These are phyloP conservation scores for Venusia cambrica DNA, from an alignment of 2,888 invertebrate species.

Conservation along the genomic window DNA sequence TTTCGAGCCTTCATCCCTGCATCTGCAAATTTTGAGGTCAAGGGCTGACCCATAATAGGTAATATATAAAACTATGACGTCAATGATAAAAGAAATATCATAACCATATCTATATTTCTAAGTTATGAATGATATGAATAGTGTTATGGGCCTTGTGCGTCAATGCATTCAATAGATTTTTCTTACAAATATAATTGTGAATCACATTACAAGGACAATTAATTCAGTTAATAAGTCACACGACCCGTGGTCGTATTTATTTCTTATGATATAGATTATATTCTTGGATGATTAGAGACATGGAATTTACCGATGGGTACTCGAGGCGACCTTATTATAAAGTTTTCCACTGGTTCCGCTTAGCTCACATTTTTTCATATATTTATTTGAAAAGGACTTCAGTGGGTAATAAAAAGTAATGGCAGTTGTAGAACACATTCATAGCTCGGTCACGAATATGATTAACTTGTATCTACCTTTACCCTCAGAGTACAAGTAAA, in stretches of 20 bases:
- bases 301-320: slow-evolving; percentile 9
- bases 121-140: slow-evolving; percentile 3
- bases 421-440: no score
- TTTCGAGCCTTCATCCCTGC: no score
- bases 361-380: not conserved
- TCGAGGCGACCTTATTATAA: slow-evolving; percentile 8
- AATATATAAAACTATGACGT: no score
- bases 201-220: slow-evolving; percentile 13
- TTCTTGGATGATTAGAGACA: slow-evolving; percentile 10
- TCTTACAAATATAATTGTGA: slow-evolving; percentile 6
- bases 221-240: slow-evolving; percentile 9
- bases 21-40: no score
- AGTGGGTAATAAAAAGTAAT: no score
- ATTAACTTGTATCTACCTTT: no score
- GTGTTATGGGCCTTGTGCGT: slow-evolving; percentile 10
- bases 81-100: slow-evolving; percentile 4
- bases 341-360: slow-evolving; percentile 5
- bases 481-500: no score
- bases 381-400: no score
- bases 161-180: slow-evolving; percentile 10
- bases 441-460: no score
- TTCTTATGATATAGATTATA: slow-evolving; percentile 7
- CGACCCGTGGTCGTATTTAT: slow-evolving; percentile 6
- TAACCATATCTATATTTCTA: not conserved
- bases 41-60: no score